Evolutionary conservation across 2,797 vertebrate species (phyloP).

Genomic region (Leptoclinus maculatus): DNA sequence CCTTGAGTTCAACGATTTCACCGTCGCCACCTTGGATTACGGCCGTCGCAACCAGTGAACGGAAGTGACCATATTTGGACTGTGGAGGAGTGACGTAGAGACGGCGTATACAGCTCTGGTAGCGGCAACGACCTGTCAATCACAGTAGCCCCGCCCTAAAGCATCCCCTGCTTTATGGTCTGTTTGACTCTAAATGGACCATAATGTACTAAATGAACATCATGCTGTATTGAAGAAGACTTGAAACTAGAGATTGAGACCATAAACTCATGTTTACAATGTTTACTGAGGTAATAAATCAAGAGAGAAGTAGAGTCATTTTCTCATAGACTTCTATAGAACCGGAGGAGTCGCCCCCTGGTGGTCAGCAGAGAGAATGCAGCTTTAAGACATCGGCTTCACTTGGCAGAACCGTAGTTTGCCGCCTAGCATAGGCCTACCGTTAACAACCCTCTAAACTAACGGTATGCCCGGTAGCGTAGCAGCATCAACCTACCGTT

Average conservation of each 20-base stretch:
- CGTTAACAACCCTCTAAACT: neutral
- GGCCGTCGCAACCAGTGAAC: too few relatives aligned
- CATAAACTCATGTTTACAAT: neutral
- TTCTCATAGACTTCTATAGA: too few relatives aligned
- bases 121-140: neutral
- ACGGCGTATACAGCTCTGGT: neutral
- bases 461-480: neutral
- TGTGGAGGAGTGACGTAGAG: neutral
- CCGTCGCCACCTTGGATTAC: too few relatives aligned
- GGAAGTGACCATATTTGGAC: too few relatives aligned
- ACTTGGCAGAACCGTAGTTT: neutral
- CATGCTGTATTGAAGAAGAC: neutral
- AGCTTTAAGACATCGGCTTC: neutral
- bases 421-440: neutral
- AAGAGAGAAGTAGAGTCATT: too few relatives aligned
- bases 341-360: neutral
- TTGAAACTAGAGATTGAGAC: too few relatives aligned
- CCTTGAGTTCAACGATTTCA: too few relatives aligned
- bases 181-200: neutral
- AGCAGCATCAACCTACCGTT: neutral
- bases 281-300: neutral
- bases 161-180: neutral
- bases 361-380: too few relatives aligned
- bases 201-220: neutral
- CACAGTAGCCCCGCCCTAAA: neutral